Evolutionary conservation across 2,113 vertebrate genomes (phyloP), one percentile per base, ranked within the genome.

Genomic region (Cebus imitator): DNA sequence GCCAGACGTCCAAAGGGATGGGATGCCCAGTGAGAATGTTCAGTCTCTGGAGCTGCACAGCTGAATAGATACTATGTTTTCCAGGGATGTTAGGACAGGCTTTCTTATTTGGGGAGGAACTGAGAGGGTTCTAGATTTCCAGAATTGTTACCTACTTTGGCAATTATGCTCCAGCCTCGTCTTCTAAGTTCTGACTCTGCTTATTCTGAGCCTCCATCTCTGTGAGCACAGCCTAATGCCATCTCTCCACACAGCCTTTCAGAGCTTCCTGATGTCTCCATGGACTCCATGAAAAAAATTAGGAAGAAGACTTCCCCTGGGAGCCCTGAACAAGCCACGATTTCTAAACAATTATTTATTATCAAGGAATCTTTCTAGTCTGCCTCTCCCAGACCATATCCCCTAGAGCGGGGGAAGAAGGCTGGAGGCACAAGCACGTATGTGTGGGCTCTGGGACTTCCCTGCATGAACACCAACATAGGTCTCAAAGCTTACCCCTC

Each of bases 311-410:
- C 32, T n/a, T 95, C 50, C 93, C 81, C 27, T 16, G 30, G 57
- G 93, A 85, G 30, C 14, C 73, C 72, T 72, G 75, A 66, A 73
- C 40, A 92, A 93, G 72, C 73, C 48, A 72, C 11, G 61, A 73
- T 35, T 92, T 92, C 73, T 82, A 57, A 93, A 93, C 73, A 96
- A 91, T 94, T n/a, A 90, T 80, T 86, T 90, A 88, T 79, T 50
- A 89, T 18, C 81, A 85, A 76, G 78, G 68, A 85, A 92, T 93
- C 93, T 89, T 72, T 83, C 58, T 43, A 96, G 72, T 4, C 27
- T 8, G 82, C 61, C 96, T 97, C 85, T 61, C 80, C n/a, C 84
- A 87, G 91, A 93, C 57, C 17, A 61, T 72, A n/a, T 61, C 48
- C 55, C 43, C 64, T 7, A 27, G 40, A 92, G 61, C 83, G 30